Evolutionary conservation across 1,140 invertebrate genomes (phyloP), one percentile per base, ranked within the genome.

Genomic region (Pseudomyrmex flavicornis): DNA sequence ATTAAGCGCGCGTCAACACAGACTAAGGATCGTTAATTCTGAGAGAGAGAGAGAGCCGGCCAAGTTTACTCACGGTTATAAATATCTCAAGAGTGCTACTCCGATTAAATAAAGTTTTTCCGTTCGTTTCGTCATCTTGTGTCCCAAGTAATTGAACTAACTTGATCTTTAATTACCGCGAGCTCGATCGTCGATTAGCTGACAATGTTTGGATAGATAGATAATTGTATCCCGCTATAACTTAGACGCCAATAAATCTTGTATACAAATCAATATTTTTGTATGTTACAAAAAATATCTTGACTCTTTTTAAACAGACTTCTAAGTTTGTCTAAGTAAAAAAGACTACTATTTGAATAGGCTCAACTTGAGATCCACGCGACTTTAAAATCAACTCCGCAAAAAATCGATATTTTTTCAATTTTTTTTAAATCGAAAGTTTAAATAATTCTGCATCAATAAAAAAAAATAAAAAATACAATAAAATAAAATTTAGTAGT

Each of bases 31-130:
- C 44, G 66, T 59, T 59, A 70, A 48, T 70, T 50, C 0, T 7
- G 26, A 26, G 26, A 26, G 3, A 26, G 26, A 26, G 26, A 13
- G 26, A 10, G 52, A 69, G 9, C 17, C 13, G 75, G 50, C 74
- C n/a, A n/a, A 69, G 20, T 46, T 77, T 15, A 22, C 20, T 56
- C 63, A 20, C 15, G 65, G 12, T 48, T 65, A 46, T 17, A 17
- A 77, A 58, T 20, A 5, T 54, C 17, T 35, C 35, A 15, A 26
- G 65, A 59, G 20, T 65, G 62, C 58, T 17, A 44, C 17, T 66
- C 26, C 13, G 20, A 12, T 80, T 61, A 70, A 59, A 44, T 66
- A 22, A 80, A 80, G 70, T 80, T 72, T 72, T 65, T 26, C 52
- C 22, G 44, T 50, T 8, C 20, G 5, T 20, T 59, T 35, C 17